Evolutionary conservation across 35 echinoderm and acorn worm genomes (phyloP).

Genomic region (Chiridota heheva): DNA sequence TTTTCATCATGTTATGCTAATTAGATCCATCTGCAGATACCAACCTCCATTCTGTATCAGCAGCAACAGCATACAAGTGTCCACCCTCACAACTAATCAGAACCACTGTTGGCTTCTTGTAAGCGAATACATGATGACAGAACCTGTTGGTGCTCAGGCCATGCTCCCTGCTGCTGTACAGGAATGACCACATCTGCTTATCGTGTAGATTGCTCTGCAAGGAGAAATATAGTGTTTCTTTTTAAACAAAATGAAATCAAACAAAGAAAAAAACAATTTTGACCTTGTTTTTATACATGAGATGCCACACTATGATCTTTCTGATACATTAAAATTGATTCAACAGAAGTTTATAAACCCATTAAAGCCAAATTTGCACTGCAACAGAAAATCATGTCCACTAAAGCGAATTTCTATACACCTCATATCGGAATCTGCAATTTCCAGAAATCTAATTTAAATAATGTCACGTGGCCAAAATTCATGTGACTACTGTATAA

Average conservation of each 20-base stretch:
- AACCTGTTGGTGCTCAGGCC: constrained; percentile 84
- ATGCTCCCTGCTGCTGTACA: constrained; percentile 80
- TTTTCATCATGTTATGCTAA: not conserved
- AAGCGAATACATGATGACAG: constrained; percentile 82
- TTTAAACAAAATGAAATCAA: not conserved
- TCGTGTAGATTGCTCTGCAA: not conserved
- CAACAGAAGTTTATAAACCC: not conserved
- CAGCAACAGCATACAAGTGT: constrained; percentile 62
- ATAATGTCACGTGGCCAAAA: too few relatives aligned
- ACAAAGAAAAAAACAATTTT: not conserved
- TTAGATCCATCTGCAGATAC: not conserved
- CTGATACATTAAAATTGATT: not conserved
- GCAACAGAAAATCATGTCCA: too few relatives aligned
- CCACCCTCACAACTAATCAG: constrained; percentile 62
- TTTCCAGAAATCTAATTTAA: too few relatives aligned
- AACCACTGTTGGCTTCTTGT: constrained; percentile 76
- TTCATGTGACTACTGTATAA: too few relatives aligned
- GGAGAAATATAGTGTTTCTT: not conserved
- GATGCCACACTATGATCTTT: not conserved
- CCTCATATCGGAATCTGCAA: too few relatives aligned
- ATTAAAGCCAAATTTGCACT: not conserved
- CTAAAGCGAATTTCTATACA: too few relatives aligned
- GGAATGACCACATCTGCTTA: constrained; percentile 52
- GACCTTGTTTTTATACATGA: not conserved
- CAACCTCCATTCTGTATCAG: constrained; percentile 95